phyloP scores from a whole-genome alignment of 2,113 vertebrate genomes.

The Podarcis raffonei region DNA sequence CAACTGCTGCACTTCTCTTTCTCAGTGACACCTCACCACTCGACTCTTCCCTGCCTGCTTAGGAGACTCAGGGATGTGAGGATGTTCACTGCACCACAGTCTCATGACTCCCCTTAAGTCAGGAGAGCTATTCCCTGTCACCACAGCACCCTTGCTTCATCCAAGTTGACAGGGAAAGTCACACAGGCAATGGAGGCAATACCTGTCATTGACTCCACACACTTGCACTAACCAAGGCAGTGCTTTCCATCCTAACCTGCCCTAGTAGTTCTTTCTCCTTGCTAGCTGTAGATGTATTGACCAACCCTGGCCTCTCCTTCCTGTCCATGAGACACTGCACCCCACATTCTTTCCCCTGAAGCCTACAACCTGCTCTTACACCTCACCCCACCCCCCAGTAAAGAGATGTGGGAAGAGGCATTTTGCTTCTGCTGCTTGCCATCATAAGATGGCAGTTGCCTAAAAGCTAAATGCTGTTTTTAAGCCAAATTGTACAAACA shows the following conservation, averaged over 20 bases:
- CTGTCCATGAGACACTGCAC: background rate
- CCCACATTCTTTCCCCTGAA: background rate
- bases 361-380: background rate
- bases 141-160: background rate
- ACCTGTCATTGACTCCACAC: background rate
- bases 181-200: no score
- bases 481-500: background rate
- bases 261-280: background rate
- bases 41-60: background rate
- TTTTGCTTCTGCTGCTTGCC: background rate
- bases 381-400: background rate
- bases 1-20: background rate
- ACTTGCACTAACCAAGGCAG: background rate
- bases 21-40: background rate
- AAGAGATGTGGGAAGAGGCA: background rate
- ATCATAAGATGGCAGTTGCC: conserved; percentile 5
- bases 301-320: background rate
- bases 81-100: background rate
- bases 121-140: background rate
- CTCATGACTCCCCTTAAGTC: background rate
- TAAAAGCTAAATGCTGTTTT: conserved; percentile 19
- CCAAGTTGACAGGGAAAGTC: background rate
- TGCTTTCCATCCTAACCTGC: background rate
- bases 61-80: background rate
- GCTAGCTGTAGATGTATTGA: background rate